Conservation (phyloP, 2,888 invertebrate genomes). For the Copidosoma aretas region DNA sequence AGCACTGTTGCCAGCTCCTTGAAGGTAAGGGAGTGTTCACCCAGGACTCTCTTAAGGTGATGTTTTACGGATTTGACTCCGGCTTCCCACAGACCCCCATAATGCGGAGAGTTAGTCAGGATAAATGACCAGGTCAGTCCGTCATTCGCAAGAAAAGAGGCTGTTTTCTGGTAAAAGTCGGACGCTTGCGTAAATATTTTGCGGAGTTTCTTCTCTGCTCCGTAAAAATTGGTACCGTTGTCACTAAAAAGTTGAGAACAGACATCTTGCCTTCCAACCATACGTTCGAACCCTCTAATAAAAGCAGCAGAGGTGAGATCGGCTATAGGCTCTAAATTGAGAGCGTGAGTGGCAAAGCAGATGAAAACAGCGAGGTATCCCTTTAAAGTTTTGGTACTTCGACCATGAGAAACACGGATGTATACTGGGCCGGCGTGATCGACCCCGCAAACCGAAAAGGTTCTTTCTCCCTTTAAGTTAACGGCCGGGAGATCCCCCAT, state of each 20-base stretch:
- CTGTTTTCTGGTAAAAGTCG: conserved; percentile 9
- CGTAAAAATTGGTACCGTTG: conserved; percentile 15
- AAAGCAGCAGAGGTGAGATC: conserved; percentile 32
- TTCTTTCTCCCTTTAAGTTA: conserved; percentile 11
- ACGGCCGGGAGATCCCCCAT: conserved; percentile 33
- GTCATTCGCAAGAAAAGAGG: conserved; percentile 16
- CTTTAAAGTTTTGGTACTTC: conserved; percentile 31
- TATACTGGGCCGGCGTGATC: conserved; percentile 32
- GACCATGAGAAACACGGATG: conserved; percentile 25
- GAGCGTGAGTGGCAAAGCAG: conserved; percentile 19
- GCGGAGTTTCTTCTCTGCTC: conserved; percentile 20
- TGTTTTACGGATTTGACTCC: conserved; percentile 7
- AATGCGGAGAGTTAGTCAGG: conserved; percentile 1
- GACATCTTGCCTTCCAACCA: conserved; percentile 7
- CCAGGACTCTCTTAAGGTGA: conserved; percentile 13
- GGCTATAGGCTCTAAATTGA: conserved; percentile 33
- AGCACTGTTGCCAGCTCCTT: conserved; percentile 27
- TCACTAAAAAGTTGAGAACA: no score
- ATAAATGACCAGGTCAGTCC: conserved; percentile 11
- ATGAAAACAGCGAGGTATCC: conserved; percentile 32
- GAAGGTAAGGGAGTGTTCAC: conserved; percentile 16
- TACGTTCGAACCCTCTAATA: conserved; percentile 19
- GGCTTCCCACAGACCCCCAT: conserved; percentile 11
- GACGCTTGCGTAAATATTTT: conserved; percentile 30
- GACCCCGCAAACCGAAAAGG: conserved; percentile 5